Base-by-base conservation (phyloP, 2,888 invertebrate genomes). In the Xestia xanthographa region DNA sequence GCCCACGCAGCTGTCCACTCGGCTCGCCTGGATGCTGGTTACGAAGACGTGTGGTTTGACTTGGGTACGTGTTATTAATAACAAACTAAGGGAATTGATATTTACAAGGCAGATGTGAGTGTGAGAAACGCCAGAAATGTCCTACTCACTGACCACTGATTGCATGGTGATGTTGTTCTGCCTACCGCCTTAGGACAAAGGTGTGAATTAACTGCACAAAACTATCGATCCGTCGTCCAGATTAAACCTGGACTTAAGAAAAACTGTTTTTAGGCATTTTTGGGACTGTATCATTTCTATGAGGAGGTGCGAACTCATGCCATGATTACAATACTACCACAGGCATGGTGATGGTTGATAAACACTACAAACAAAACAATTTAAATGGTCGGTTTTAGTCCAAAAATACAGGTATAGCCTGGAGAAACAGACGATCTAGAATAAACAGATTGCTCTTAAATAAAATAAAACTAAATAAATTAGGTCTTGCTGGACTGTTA, bases 1-100 rank as follows among this genome's bases (percentile, higher is more conserved):
- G 93, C 98, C 26, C 96, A 97, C 62, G 94, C 97, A 76, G 98
- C 98, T 0, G 87, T 98, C 8, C 95, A 97, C 81, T 69, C 77
- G 0, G 87, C 87, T 5, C 82, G 88, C 0, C 53, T 62, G 5
- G 88, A 87, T 17, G 85, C 88, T 1, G 88, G 88, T 1, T 67
- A 79, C 17, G 79, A 81, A 5, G 80, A 82, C 20, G 11, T 45
- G 0, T 87, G 87, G 85, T 75, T 87, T 58, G 85, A 88, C 60
- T 66, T 87, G 63, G 82, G 88, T 63, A 41, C 8, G 41, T 63
- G 41, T 41, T 63, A 9, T 14, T n/a, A 63, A 41, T n/a, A 9
- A 8, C 26, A 26, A 17, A 26, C 17, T 26, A 6, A 26, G 6
- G 1, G 5, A 26, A 56, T 12, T 41, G 1, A 26, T 14, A n/a